Evolutionary conservation across 1,140 invertebrate species (phyloP).

Genomic region (Drosophila guanche): DNA sequence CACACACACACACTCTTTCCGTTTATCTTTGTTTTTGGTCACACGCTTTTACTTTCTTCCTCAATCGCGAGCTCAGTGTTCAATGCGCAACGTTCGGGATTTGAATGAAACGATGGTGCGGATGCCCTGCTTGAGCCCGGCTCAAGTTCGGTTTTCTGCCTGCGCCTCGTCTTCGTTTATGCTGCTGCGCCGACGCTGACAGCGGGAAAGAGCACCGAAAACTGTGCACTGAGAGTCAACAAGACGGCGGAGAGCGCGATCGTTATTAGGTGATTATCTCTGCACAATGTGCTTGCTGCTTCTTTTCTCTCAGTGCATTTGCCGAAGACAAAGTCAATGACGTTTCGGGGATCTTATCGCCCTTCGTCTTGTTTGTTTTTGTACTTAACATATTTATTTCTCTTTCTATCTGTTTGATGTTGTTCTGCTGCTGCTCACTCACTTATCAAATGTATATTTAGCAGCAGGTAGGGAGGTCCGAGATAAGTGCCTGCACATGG

Average conservation of each 20-base stretch:
- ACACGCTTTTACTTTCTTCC: not conserved
- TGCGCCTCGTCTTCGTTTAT: not conserved
- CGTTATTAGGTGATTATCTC: not conserved
- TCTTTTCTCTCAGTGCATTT: slow-evolving; percentile 30
- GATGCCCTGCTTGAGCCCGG: slow-evolving; percentile 42
- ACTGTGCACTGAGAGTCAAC: slow-evolving; percentile 31
- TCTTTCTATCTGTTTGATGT: slow-evolving; percentile 13
- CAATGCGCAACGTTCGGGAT: slow-evolving; percentile 58
- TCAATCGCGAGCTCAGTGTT: slow-evolving; percentile 13
- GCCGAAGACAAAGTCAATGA: slow-evolving; percentile 45
- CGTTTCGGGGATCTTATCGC: slow-evolving; percentile 58
- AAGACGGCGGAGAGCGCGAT: not conserved
- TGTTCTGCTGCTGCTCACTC: slow-evolving; percentile 2
- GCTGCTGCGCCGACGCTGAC: slow-evolving; percentile 49
- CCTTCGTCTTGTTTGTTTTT: slow-evolving; percentile 34
- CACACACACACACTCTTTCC: slow-evolving; percentile 6
- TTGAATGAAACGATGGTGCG: slow-evolving; percentile 54
- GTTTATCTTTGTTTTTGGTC: slow-evolving; percentile 17
- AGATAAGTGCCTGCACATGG: not conserved
- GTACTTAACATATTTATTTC: slow-evolving; percentile 17
- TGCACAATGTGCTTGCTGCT: too few species aligned
- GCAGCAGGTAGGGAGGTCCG: too few species aligned
- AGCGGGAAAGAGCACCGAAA: slow-evolving; percentile 41
- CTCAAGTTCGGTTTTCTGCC: slow-evolving; percentile 34
- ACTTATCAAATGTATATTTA: too few species aligned